Evolutionary conservation across 2,888 invertebrate genomes (phyloP).

Genomic region (Gibbula magus): DNA sequence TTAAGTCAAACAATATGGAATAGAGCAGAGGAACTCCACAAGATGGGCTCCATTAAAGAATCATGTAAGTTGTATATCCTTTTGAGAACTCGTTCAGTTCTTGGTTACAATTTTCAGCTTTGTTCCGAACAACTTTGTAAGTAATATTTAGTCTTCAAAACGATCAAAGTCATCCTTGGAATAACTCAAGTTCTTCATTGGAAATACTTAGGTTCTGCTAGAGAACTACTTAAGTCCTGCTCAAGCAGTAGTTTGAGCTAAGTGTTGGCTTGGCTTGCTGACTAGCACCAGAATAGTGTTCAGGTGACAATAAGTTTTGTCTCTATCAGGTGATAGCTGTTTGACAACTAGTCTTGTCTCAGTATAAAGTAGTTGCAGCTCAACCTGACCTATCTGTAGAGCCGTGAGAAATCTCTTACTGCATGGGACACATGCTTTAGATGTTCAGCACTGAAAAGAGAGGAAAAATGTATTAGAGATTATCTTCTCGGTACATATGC

Average conservation of each 20-base stretch:
- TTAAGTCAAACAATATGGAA: too few species aligned
- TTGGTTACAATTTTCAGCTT: too few species aligned
- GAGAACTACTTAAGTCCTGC: constrained; percentile 2
- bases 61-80: too few species aligned
- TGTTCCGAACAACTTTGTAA: too few species aligned
- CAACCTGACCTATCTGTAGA: constrained; percentile 84
- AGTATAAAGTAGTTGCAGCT: neutral
- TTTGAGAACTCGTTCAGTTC: too few species aligned
- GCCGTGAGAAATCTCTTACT: constrained; percentile 88
- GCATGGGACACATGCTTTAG: constrained; percentile 86
- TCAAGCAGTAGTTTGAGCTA: neutral
- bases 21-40: too few species aligned
- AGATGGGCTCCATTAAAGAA: too few species aligned
- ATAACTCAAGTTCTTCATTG: too few species aligned
- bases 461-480: constrained; percentile 48
- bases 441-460: constrained; percentile 83
- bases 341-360: neutral
- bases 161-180: too few species aligned
- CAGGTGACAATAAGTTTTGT: neutral
- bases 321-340: too few species aligned
- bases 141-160: too few species aligned
- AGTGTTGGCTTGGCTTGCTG: neutral
- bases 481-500: neutral
- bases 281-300: constrained; percentile 7
- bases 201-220: too few species aligned